phyloP scores from a whole-genome alignment of 2,797 vertebrate genomes.

The Synanceia verrucosa region DNA sequence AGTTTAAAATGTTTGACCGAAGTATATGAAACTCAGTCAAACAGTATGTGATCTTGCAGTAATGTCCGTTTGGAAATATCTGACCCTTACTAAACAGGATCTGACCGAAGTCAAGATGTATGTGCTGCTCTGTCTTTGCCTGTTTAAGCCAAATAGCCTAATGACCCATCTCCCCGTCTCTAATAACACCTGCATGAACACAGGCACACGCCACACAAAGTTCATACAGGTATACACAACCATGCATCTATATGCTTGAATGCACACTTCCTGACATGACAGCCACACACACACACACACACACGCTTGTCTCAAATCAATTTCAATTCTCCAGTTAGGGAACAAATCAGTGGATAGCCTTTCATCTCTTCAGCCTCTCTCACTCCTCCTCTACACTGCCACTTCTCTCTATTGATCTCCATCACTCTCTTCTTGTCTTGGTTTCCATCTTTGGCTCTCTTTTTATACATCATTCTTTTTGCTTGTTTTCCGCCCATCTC shows the following conservation, averaged over 20 bases:
- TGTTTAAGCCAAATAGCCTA: conserved; percentile 48
- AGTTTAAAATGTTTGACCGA: conserved; percentile 57
- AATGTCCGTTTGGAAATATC: conserved; percentile 62
- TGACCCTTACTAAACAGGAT: conserved; percentile 62
- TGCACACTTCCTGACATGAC: conserved; percentile 35
- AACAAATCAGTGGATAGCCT: conserved; percentile 71
- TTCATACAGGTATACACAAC: conserved; percentile 30
- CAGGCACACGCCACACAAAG: conserved; percentile 18
- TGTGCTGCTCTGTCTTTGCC: conserved; percentile 26
- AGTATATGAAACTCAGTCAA: conserved; percentile 52
- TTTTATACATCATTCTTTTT: conserved; percentile 22
- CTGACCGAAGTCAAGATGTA: conserved; percentile 43
- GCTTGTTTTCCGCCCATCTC: conserved; percentile 4
- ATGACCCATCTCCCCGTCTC: conserved; percentile 15
- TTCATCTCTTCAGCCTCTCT: conserved; percentile 71
- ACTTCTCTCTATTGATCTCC: conserved; percentile 73
- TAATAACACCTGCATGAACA: conserved; percentile 33
- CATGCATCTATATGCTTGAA: conserved; percentile 10
- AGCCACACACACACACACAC: conserved; percentile 24
- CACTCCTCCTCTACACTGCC: conserved; percentile 61
- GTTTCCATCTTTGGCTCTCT: conserved; percentile 23
- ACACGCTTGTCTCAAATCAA: conserved; percentile 60
- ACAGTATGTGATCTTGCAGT: conserved; percentile 50
- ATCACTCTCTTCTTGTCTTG: conserved; percentile 55
- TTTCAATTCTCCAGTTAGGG: conserved; percentile 77